Evolutionary conservation across 2,888 invertebrate species (phyloP).

Genomic region (Nebria salina): DNA sequence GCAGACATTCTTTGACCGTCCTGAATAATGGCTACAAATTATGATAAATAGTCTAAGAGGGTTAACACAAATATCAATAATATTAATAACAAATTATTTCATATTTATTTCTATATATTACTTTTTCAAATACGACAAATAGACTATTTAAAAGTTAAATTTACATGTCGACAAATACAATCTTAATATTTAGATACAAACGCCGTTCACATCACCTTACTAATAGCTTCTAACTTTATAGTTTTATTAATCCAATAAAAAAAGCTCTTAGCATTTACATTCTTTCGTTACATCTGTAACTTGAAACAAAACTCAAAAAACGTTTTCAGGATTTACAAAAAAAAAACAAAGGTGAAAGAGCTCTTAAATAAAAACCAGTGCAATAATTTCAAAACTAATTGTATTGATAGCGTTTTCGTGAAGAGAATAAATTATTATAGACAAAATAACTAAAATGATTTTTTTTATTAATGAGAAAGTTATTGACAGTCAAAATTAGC

Average conservation of each 20-base stretch:
- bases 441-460: not conserved
- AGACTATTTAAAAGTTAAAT: too few relatives aligned
- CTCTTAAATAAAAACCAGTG: not conserved
- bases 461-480: not conserved
- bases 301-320: not conserved
- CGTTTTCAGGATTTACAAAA: not conserved
- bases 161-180: too few relatives aligned
- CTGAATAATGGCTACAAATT: slow-evolving; percentile 31
- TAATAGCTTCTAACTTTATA: slow-evolving; percentile 32
- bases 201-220: slow-evolving; percentile 13
- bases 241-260: slow-evolving; percentile 41
- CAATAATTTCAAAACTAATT: not conserved
- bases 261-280: slow-evolving; percentile 31
- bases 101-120: not conserved
- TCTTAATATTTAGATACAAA: not conserved
- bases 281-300: not conserved
- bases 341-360: not conserved
- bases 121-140: too few relatives aligned
- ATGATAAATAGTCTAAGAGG: slow-evolving; percentile 16
- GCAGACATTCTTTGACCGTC: slow-evolving; percentile 17
- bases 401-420: not conserved
- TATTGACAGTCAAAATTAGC: not conserved
- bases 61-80: not conserved
- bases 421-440: not conserved
- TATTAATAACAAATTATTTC: not conserved